A percentile compares a stretch with the other conserved stretches of the same genome.
phyloP scores from a whole-genome alignment of 2,888 invertebrate genomes.

The Prostheceraeus crozeri region DNA sequence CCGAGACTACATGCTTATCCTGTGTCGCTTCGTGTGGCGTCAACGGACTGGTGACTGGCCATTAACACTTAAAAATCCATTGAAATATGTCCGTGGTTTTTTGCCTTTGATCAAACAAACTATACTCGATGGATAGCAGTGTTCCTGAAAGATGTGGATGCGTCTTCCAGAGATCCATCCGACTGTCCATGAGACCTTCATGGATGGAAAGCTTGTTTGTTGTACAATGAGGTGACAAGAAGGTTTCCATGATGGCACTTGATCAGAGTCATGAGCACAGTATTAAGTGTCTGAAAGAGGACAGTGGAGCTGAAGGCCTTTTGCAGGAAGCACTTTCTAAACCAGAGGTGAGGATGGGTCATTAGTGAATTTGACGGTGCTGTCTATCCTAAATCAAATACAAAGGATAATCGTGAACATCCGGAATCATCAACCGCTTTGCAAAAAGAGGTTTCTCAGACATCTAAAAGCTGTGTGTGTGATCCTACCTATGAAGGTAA shows the following conservation, averaged over 20 bases:
- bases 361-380: constrained; percentile 21
- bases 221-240: constrained; percentile 31
- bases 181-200: constrained; percentile 29
- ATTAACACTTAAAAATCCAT: background rate
- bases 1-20: constrained; percentile 12
- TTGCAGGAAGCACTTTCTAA: too few species aligned
- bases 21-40: constrained; percentile 12
- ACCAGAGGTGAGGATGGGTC: constrained; percentile 25
- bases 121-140: constrained; percentile 1
- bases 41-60: constrained; percentile 14
- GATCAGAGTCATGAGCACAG: constrained; percentile 22
- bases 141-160: constrained; percentile 27
- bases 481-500: constrained; percentile 16
- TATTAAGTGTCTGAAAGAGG: constrained; percentile 20
- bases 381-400: constrained; percentile 20
- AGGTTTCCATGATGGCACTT: constrained; percentile 21
- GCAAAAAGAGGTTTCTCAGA: constrained; percentile 26
- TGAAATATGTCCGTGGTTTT: constrained; percentile 1
- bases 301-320: constrained; percentile 28
- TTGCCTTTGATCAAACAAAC: constrained; percentile 23
- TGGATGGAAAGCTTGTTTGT: constrained; percentile 28
- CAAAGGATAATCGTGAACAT: constrained; percentile 18
- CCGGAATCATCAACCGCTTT: constrained; percentile 27
- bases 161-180: constrained; percentile 28
- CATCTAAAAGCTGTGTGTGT: constrained; percentile 29